Evolutionary conservation across 2,797 vertebrate species (phyloP), one percentile per base, ranked within the genome.

Genomic region (Argentina silus): DNA sequence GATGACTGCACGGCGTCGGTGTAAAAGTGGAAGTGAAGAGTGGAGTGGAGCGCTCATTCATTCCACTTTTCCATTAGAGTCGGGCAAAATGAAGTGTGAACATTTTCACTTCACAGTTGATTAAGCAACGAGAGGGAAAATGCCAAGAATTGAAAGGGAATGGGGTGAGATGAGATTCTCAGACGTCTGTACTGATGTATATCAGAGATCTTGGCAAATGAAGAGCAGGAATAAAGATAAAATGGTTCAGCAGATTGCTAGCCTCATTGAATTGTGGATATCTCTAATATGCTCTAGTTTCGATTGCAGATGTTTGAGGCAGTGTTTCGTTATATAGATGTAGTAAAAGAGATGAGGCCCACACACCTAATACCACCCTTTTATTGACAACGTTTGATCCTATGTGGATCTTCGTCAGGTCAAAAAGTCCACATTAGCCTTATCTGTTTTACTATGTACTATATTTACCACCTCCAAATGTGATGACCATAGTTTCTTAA

Each of bases 61-160:
- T 77, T 73, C 70, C 47, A 36, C 57, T 69, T 67, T 77, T 60
- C 70, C 44, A 43, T 79, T 57, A 63, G 68, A 51, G 62, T 78
- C 66, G 57, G 67, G 67, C 69, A 73, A 67, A 77, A 72, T 78
- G 53, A 73, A 67, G 74, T 69, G 74, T 81, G 74, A 82, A 77
- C 55, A 74, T 80, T 85, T 87, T 78, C 59, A 60, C 73, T 77
- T 81, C 74, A 78, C 64, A 73, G 78, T 71, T 76, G 59, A 81
- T 79, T 57, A 67, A 44, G 47, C 57, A 74, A 56, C 15, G 5
- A 44, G 7, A 48, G 66, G 15, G 69, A 71, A 47, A 74, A 66
- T 36, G 36, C 63, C 70, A 60, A 36, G 43, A 72, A 47, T 7
- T 62, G n/a, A 75, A 80, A 75, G 0, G 0, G 47, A 67, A 75